These are phyloP conservation scores for Scrobipalpa costella DNA, from an alignment of 2,888 invertebrate genomes.

Conservation along the genomic window DNA sequence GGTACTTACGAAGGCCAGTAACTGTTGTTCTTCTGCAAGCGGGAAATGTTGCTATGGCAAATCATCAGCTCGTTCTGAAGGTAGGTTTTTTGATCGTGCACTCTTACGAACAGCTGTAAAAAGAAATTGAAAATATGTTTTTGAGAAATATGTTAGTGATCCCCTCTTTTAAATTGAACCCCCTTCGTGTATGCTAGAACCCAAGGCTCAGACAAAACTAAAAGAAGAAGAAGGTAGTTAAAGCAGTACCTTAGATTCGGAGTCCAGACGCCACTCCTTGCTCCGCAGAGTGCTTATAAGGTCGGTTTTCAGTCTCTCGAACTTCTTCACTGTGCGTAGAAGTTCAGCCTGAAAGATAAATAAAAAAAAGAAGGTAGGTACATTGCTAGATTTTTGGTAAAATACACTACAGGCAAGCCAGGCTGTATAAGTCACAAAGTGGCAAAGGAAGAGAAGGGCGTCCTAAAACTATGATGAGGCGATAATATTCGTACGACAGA, in stretches of 20 bases:
- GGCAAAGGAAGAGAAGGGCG: no score
- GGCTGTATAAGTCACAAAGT: no score
- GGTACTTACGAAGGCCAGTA: conserved; percentile 73
- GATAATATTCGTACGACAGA: no score
- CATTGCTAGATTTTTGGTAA: no score
- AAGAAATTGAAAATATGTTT: background rate
- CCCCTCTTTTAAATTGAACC: no score
- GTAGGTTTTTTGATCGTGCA: conserved; percentile 76
- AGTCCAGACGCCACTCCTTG: conserved; percentile 77
- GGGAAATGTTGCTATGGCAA: conserved; percentile 72
- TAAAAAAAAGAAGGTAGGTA: background rate
- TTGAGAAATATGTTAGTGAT: no score
- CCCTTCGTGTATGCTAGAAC: background rate
- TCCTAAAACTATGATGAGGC: no score
- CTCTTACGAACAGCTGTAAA: conserved; percentile 67
- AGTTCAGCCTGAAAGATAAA: conserved; percentile 63
- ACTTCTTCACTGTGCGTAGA: conserved; percentile 72
- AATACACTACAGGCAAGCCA: no score
- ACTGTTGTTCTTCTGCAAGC: conserved; percentile 66
- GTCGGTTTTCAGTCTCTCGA: conserved; percentile 75
- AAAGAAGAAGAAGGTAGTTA: no score
- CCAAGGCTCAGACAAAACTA: background rate
- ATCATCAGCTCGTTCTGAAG: conserved; percentile 76
- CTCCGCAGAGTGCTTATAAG: conserved; percentile 73
- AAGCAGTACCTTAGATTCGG: conserved; percentile 71